These are phyloP conservation scores for Aromia moschata DNA, from an alignment of 2,888 invertebrate species.

Conservation along the genomic window DNA sequence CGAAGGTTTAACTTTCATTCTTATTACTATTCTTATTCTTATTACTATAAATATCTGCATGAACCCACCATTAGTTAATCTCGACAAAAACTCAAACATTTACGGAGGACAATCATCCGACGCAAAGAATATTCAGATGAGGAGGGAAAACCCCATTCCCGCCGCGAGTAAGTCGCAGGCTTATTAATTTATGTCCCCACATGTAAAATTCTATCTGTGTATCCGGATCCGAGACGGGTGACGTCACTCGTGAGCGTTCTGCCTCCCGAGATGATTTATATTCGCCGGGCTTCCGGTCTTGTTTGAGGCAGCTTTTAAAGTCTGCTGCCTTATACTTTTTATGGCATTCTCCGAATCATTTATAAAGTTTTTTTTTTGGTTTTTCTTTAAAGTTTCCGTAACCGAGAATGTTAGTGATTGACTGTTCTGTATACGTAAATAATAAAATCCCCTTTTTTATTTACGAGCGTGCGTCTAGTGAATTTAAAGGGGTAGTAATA, in stretches of 20 bases:
- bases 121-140: too few relatives aligned
- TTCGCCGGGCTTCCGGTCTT: slow-evolving; percentile 25
- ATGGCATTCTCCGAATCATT: slow-evolving; percentile 31
- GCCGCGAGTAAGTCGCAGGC: too few relatives aligned
- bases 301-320: slow-evolving; percentile 31
- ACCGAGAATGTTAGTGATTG: slow-evolving; percentile 28
- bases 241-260: slow-evolving; percentile 30
- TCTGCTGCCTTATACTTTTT: slow-evolving; percentile 33
- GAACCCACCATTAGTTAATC: too few relatives aligned
- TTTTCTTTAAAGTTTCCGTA: slow-evolving; percentile 19
- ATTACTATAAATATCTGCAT: too few relatives aligned
- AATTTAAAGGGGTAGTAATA: slow-evolving; percentile 16
- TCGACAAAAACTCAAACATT: too few relatives aligned
- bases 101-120: too few relatives aligned
- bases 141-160: too few relatives aligned
- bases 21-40: too few relatives aligned
- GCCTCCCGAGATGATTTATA: slow-evolving; percentile 35
- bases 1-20: too few relatives aligned
- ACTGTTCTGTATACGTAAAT: slow-evolving; percentile 31
- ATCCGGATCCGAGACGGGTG: slow-evolving; percentile 26
- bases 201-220: slow-evolving; percentile 34
- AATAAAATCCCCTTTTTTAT: slow-evolving; percentile 18
- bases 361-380: slow-evolving; percentile 34
- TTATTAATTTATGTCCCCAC: slow-evolving; percentile 22
- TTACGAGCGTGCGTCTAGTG: not conserved